Evolutionary conservation across 2,888 invertebrate species (phyloP).

Genomic region (Eupithecia insigniata): DNA sequence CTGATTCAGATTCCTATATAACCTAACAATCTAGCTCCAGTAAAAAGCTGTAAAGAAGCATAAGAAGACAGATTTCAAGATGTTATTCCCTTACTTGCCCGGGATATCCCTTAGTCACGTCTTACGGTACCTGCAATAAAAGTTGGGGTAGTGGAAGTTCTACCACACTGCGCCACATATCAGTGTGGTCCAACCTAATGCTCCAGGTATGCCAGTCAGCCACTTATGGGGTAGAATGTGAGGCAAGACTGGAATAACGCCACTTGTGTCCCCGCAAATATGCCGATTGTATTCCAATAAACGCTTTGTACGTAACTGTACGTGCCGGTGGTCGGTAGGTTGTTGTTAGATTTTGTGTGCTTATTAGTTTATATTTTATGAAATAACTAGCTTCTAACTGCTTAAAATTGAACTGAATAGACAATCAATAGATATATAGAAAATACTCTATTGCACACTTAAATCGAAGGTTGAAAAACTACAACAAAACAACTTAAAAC

Average conservation of each 20-base stretch:
- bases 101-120: background rate
- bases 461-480: too few species aligned
- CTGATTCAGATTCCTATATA: too few species aligned
- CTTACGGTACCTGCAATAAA: background rate
- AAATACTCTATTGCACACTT: too few species aligned
- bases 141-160: background rate
- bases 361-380: background rate
- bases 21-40: too few species aligned
- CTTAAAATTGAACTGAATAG: too few species aligned
- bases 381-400: background rate
- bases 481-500: too few species aligned
- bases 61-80: too few species aligned
- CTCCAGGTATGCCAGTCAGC: slow-evolving; percentile 29
- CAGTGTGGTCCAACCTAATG: slow-evolving; percentile 6
- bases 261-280: slow-evolving; percentile 34
- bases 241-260: slow-evolving; percentile 35
- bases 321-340: slow-evolving; percentile 6
- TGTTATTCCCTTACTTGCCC: too few species aligned
- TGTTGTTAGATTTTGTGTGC: background rate
- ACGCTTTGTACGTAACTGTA: slow-evolving; percentile 24
- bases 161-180: background rate
- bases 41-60: too few species aligned
- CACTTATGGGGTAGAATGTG: slow-evolving; percentile 36
- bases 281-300: slow-evolving; percentile 38
- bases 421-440: too few species aligned